A percentile compares a stretch with the other conserved stretches of the same genome.
These are phyloP conservation scores for Zosterops japonicus DNA, from an alignment of 2,113 vertebrate genomes.

Conservation along the genomic window DNA sequence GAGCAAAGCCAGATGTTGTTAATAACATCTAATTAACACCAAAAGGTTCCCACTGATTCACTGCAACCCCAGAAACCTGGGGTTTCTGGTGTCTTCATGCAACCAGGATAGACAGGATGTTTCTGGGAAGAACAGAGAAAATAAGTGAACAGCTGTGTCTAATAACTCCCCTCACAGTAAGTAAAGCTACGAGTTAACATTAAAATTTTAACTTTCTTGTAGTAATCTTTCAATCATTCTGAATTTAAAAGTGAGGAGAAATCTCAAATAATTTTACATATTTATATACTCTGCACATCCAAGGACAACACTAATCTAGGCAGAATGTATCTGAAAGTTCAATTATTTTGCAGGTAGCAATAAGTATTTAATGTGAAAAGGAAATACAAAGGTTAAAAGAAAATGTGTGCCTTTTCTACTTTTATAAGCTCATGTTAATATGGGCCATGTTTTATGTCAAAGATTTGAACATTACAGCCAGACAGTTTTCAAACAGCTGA, in stretches of 20 bases:
- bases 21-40: neutral
- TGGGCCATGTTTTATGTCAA: neutral
- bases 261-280: neutral
- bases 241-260: neutral
- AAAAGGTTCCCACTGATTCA: neutral
- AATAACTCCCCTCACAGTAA: neutral
- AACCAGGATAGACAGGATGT: neutral
- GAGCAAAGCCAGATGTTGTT: neutral
- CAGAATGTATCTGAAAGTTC: neutral
- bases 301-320: neutral
- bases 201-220: neutral
- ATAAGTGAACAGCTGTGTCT: neutral
- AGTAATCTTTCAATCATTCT: neutral
- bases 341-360: neutral
- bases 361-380: neutral
- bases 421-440: neutral
- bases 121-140: neutral
- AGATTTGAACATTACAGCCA: neutral
- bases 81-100: neutral
- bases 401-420: neutral
- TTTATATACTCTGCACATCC: neutral
- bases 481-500: neutral
- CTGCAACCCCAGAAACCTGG: neutral
- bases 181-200: neutral
- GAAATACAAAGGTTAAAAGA: neutral